phyloP scores from a whole-genome alignment of 2,888 invertebrate species.

The Nomada hirtipes region DNA sequence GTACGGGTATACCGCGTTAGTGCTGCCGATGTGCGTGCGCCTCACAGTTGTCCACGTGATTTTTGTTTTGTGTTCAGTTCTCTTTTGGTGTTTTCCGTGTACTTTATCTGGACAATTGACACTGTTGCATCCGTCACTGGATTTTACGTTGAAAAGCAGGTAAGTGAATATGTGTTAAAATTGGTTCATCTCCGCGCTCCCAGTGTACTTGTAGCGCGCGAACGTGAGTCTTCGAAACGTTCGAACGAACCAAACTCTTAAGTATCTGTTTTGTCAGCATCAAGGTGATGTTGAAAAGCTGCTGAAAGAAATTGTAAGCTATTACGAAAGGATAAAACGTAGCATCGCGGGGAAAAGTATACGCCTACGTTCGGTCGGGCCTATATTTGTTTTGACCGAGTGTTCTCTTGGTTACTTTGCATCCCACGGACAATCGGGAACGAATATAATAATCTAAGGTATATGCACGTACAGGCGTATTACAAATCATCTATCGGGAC shows the following conservation, averaged over 20 bases:
- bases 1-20: slow-evolving; percentile 79
- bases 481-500: slow-evolving; percentile 6
- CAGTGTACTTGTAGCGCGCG: slow-evolving; percentile 44
- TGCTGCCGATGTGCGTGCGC: slow-evolving; percentile 80
- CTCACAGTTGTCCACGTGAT: slow-evolving; percentile 76
- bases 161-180: slow-evolving; percentile 43
- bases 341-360: slow-evolving; percentile 55
- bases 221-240: slow-evolving; percentile 59
- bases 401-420: slow-evolving; percentile 50
- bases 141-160: slow-evolving; percentile 66
- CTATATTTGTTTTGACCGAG: slow-evolving; percentile 70
- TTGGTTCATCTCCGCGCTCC: slow-evolving; percentile 43
- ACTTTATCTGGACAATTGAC: slow-evolving; percentile 61
- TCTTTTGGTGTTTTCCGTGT: slow-evolving; percentile 72
- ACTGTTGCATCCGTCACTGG: slow-evolving; percentile 64
- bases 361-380: slow-evolving; percentile 62
- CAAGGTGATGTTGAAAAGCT: background rate
- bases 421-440: slow-evolving; percentile 54
- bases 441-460: slow-evolving; percentile 40
- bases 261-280: background rate
- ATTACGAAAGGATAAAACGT: slow-evolving; percentile 56
- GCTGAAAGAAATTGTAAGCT: background rate
- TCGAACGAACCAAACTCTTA: slow-evolving; percentile 6
- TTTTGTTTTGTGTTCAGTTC: slow-evolving; percentile 71
- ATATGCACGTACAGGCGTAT: slow-evolving; percentile 1